Percentiles rank a stretch among this genome's conserved stretches.
Conservation (phyloP, 1,140 invertebrate genomes). For the Telenomus remus region DNA sequence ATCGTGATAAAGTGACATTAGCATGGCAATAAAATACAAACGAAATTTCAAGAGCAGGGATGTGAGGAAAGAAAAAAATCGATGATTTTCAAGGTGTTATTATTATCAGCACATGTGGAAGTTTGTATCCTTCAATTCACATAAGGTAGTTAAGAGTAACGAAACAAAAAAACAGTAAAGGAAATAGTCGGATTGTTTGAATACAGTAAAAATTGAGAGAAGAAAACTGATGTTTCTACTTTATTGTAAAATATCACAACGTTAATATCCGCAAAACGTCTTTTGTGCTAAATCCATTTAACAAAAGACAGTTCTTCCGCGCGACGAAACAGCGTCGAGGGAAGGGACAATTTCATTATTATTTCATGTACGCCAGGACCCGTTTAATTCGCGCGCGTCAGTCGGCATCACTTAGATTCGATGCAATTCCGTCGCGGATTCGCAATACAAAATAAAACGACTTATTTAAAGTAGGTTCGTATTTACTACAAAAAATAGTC, state of each 20-base stretch:
- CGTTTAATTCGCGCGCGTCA: no score
- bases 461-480: no score
- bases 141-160: constrained; percentile 61
- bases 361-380: no score
- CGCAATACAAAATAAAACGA: constrained; percentile 28
- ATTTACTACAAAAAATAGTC: constrained; percentile 17
- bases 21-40: background rate
- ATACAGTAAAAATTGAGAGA: constrained; percentile 65
- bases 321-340: constrained; percentile 41
- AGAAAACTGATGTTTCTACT: constrained; percentile 65
- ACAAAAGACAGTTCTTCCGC: constrained; percentile 59
- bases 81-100: constrained; percentile 68
- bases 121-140: constrained; percentile 65
- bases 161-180: constrained; percentile 24
- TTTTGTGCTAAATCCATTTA: constrained; percentile 55
- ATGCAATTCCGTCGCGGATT: constrained; percentile 31
- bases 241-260: constrained; percentile 75
- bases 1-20: background rate
- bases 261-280: constrained; percentile 63
- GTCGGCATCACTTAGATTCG: constrained; percentile 1
- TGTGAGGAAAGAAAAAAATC: constrained; percentile 1
- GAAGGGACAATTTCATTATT: background rate
- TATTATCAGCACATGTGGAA: constrained; percentile 74
- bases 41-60: background rate
- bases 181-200: constrained; percentile 41